A percentile compares a stretch with the other conserved stretches of the same genome.
Conservation (phyloP, 2,113 vertebrate species). For the Callithrix jacchus region DNA sequence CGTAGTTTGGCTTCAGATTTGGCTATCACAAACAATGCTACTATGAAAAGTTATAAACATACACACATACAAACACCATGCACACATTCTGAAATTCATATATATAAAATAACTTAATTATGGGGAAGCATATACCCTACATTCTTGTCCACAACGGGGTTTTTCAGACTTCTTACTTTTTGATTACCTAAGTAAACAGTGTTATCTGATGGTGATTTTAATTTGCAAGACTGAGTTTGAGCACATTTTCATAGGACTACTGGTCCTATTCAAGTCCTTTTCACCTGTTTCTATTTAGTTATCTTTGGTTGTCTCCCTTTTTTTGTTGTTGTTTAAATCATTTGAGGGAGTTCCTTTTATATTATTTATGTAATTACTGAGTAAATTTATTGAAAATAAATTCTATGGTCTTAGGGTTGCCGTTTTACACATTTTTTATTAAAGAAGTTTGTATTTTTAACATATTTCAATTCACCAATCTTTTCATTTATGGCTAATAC, state of each 20-base stretch:
- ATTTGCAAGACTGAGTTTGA: neutral
- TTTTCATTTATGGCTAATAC: neutral
- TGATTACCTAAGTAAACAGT: neutral
- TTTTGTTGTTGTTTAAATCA: neutral
- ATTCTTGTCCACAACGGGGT: neutral
- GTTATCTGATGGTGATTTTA: neutral
- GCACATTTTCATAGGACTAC: neutral
- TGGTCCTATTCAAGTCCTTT: neutral
- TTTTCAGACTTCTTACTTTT: neutral
- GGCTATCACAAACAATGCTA: neutral
- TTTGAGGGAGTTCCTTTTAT: neutral
- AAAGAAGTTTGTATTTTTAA: neutral
- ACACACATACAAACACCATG: neutral
- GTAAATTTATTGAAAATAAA: neutral
- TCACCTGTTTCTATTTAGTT: neutral
- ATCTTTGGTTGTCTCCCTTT: neutral
- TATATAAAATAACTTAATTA: neutral
- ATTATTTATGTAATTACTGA: neutral
- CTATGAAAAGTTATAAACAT: neutral
- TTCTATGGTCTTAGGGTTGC: neutral
- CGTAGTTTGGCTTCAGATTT: neutral
- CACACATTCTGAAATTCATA: neutral
- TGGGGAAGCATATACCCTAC: neutral
- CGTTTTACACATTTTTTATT: neutral
- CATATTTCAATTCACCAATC: neutral